Conservation (phyloP, 2,888 invertebrate genomes). For the Ametastegia equiseti region DNA sequence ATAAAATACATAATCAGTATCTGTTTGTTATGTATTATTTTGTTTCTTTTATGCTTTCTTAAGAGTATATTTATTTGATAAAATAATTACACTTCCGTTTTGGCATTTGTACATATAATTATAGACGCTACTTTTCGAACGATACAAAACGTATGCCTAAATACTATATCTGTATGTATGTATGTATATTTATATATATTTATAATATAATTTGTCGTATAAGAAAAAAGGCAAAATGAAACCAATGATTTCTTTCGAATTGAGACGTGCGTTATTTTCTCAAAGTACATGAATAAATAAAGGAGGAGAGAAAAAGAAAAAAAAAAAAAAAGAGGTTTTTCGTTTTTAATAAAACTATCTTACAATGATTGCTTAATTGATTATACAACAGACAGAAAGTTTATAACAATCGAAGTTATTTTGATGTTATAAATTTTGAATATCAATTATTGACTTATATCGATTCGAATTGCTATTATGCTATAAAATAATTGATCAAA, state of each 20-base stretch:
- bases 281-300: not conserved
- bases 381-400: not conserved
- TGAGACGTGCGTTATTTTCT: not conserved
- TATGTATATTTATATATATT: not conserved
- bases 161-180: constrained; percentile 5
- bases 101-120: constrained; percentile 55
- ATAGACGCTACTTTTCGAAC: not conserved
- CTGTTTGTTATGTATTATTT: not conserved
- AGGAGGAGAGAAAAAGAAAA: not conserved
- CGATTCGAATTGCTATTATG: not conserved
- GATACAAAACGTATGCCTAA: constrained; percentile 5
- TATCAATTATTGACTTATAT: not conserved
- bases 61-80: constrained; percentile 51
- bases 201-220: not conserved
- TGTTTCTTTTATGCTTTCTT: not conserved
- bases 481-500: not conserved
- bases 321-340: not conserved
- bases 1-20: too few species aligned
- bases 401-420: not conserved
- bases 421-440: too few species aligned
- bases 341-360: not conserved
- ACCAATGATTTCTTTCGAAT: not conserved
- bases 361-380: not conserved
- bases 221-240: not conserved
- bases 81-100: constrained; percentile 63